Evolutionary conservation across 1,140 invertebrate species (phyloP), one percentile per base, ranked within the genome.

Genomic region (Varroa destructor): DNA sequence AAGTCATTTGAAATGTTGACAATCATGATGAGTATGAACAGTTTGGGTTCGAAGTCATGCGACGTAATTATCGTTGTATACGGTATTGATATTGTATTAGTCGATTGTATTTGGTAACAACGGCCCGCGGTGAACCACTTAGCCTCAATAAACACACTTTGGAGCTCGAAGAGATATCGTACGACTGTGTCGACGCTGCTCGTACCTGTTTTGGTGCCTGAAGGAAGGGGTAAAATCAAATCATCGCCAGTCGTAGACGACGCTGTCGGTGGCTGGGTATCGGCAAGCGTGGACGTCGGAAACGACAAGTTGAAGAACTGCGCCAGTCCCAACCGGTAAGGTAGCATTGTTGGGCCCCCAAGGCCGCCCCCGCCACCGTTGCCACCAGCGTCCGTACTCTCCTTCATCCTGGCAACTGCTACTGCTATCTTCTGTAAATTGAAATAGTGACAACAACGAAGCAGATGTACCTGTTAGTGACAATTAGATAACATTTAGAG

Each of bases 161-260:
- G 25, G 25, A 25, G 25, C 25, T 25, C 25, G 25, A 25, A 25
- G 25, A 25, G 25, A 25, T 25, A 25, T 25, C 25, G 25, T 25
- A 25, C 25, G 25, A 25, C 25, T 25, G 25, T 25, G 25, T 25
- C 25, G 25, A 25, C 25, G 25, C 25, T 25, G 46, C 8, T 51
- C 46, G 8, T 51, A 51, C 46, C 46, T 51, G 46, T 51, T 51
- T 51, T 67, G 12, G 61, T 67, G 40, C 61, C 40, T 46, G 61
- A 67, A 25, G 61, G 61, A 40, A 67, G 12, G 40, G 61, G 61
- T 67, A 37, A 67, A 12, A 67, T 67, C 10, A 67, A 46, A 14
- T 67, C 61, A 67, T 67, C 61, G 40, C 40, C 61, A 40, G 61
- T 67, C 40, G 61, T 67, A 46, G 61, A 67, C 61, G 61, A 67